phyloP scores from a whole-genome alignment of 1,140 invertebrate genomes.

The Glossosoma conforme region DNA sequence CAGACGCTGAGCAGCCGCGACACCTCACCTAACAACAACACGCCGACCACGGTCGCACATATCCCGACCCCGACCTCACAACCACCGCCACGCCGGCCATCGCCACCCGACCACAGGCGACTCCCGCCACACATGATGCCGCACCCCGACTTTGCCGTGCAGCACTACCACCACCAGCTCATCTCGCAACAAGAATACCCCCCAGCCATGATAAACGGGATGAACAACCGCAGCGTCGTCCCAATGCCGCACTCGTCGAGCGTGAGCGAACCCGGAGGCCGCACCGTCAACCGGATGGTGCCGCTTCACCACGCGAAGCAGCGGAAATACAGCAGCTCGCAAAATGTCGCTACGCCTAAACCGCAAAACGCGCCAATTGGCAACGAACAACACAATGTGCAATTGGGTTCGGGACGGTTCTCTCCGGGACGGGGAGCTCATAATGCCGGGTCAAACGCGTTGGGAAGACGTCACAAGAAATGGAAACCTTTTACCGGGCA shows the following conservation, averaged over 20 bases:
- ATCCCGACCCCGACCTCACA: slow-evolving; percentile 1
- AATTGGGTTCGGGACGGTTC: slow-evolving; percentile 10
- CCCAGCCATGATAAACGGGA: slow-evolving; percentile 4
- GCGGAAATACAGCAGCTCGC: slow-evolving; percentile 18
- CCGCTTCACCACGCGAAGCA: slow-evolving; percentile 20
- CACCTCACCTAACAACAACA: slow-evolving; percentile 24
- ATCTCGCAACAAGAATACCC: slow-evolving; percentile 8
- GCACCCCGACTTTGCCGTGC: slow-evolving; percentile 10
- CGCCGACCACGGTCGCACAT: slow-evolving; percentile 4
- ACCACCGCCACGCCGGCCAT: background rate
- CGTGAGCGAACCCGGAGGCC: slow-evolving; percentile 24
- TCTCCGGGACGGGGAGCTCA: slow-evolving; percentile 16
- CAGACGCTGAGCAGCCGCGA: slow-evolving; percentile 13
- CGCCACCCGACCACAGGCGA: background rate
- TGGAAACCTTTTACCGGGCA: too few species aligned
- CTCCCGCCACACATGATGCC: slow-evolving; percentile 6
- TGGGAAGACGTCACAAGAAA: too few species aligned
- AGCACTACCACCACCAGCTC: slow-evolving; percentile 6
- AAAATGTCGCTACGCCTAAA: slow-evolving; percentile 19
- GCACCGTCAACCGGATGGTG: slow-evolving; percentile 6
- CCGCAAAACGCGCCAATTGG: slow-evolving; percentile 7
- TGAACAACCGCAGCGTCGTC: background rate
- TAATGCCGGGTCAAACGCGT: slow-evolving; percentile 1
- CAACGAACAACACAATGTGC: background rate
- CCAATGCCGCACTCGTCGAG: slow-evolving; percentile 17